Evolutionary conservation across 2,113 vertebrate genomes (phyloP), one percentile per base, ranked within the genome.

Genomic region (Petrocephalus zakoni): DNA sequence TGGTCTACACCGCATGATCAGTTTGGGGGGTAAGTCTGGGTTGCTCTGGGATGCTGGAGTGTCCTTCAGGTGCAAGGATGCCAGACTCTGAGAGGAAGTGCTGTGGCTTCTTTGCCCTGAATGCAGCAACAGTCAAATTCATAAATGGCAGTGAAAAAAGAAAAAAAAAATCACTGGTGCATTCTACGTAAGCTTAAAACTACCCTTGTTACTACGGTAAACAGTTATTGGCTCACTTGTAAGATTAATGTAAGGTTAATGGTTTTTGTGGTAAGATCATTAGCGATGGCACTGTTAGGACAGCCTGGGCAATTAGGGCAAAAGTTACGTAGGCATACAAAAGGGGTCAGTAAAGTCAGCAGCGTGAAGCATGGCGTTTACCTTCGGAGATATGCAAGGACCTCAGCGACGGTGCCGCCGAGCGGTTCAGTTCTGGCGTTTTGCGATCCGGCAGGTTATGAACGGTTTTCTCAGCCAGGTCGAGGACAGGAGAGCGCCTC

Each of bases 301-400:
- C 29, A 15, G 34, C 68, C 29, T 19, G 29, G 29, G 37, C 46
- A 83, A 47, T n/a, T 17, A 42, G 8, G 34, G 17, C 42, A 49
- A 49, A 85, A 52, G 5, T 17, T 8, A 49, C 22, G 22, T 49
- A 87, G 46, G 52, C 13, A 42, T 22, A 21, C 37, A 49, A 42
- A 19, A 49, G 11, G 17, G 2, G 29, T 46, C 13, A 21, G 10
- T 42, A 47, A 68, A 68, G 22, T 22, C 61, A 68, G 19, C n/a
- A 0, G 25, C n/a, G n/a, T n/a, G 15, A 83, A 83, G 7, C 29
- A n/a, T 22, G 1, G 55, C 0, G 22, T 15, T 92, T 93, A 99
- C 98, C 98, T 93, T 99, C 98, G 19, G 96, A 95, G 42, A 97
- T 97, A 91, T 98, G 95, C 87, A 98, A 94, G 37, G 98, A 98